Evolutionary conservation across 2,888 invertebrate genomes (phyloP).

Genomic region (Pycnomerus fuliginosus): DNA sequence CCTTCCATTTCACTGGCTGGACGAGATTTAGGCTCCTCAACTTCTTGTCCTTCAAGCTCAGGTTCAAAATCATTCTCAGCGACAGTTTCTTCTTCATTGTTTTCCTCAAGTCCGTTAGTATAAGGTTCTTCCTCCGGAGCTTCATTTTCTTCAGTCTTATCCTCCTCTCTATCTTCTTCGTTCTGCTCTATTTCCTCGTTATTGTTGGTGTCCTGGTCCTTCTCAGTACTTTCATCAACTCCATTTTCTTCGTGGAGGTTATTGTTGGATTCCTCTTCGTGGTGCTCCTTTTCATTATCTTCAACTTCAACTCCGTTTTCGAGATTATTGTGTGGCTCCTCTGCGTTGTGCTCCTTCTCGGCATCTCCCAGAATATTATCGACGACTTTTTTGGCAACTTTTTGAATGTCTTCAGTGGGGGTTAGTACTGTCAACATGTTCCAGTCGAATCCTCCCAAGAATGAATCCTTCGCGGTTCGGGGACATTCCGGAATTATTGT

Average conservation of each 20-base stretch:
- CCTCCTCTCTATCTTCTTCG: conserved; percentile 12
- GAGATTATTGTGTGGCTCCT: conserved; percentile 28
- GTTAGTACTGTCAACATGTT: conserved; percentile 56
- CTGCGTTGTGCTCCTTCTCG: conserved; percentile 32
- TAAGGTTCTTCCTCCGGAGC: no score
- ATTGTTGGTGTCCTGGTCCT: conserved; percentile 27
- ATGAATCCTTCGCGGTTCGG: conserved; percentile 69
- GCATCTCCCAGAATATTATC: conserved; percentile 23
- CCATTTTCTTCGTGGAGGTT: no score
- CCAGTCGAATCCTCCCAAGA: conserved; percentile 74
- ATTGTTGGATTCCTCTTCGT: conserved; percentile 30
- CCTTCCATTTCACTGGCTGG: conserved; percentile 6
- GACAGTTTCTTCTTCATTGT: conserved; percentile 1
- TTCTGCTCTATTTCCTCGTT: conserved; percentile 31
- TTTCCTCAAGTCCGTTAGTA: conserved; percentile 19
- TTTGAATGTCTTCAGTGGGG: conserved; percentile 30
- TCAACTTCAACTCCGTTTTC: conserved; percentile 25
- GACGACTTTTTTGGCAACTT: conserved; percentile 33
- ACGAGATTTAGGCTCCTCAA: conserved; percentile 23
- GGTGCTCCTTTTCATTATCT: conserved; percentile 34
- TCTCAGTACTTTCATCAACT: neutral
- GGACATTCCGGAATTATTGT: conserved; percentile 79
- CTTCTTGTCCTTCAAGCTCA: conserved; percentile 20
- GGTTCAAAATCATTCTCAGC: conserved; percentile 29
- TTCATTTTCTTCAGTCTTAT: conserved; percentile 21